Evolutionary conservation across 1,140 invertebrate genomes (phyloP), one percentile per base, ranked within the genome.

Genomic region (Galendromus occidentalis): DNA sequence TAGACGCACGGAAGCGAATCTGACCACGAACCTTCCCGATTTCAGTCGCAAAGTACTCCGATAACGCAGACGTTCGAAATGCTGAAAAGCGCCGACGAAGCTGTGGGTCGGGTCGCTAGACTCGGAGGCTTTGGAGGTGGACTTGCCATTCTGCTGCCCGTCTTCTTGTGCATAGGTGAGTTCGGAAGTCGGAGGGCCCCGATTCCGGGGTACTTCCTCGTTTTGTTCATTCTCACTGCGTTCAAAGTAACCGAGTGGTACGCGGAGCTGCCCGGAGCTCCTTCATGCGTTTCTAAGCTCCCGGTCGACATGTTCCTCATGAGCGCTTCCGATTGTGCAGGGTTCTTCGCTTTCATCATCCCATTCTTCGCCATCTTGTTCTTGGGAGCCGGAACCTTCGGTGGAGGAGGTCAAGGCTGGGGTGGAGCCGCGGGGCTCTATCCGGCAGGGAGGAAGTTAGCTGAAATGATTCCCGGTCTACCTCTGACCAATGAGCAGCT

Each of bases 401-500:
- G 18, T 14, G 51, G 17, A 14, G 51, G 51, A 25, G 51, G 51
- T 25, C 51, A 59, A 25, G 51, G 51, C 14, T 59, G 51, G 51
- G 51, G 51, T 29, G 51, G 51, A 29, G 51, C 51, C 25, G 51
- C 51, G 14, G 51, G 51, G 33, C 33, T 59, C 25, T 59, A 59
- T 25, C 51, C 51, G 22, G 51, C 51, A 20, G 51, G 51, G 33
- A 17, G 51, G 9, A 59, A 59, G 12, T 14, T 59, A 4, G 51
- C 51, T 25, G 51, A 59, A 29, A n/a, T 59, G 51, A 33, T 59
- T 17, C 51, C 51, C 2, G 51, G 51, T 4, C 33, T 59, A 4
- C 51, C 51, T 29, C 51, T 59, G 1, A 59, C 51, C 14, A 59
- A 59, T 59, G 51, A 59, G 25, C 51, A 59, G 51, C 51, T 59